Evolutionary conservation across 2,797 vertebrate genomes (phyloP).

Genomic region (Chloroceryle inda): DNA sequence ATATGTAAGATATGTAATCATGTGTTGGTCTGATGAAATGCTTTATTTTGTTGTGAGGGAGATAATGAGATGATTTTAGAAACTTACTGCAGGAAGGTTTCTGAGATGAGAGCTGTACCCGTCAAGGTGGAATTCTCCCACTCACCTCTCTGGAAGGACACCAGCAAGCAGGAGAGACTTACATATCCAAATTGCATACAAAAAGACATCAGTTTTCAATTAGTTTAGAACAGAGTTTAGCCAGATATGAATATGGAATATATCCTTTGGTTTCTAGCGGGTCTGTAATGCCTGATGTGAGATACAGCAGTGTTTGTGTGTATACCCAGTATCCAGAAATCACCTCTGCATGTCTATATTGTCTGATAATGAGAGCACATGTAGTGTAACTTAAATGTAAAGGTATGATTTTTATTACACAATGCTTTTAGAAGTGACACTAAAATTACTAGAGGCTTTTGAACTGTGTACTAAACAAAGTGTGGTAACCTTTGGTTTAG

Average conservation of each 20-base stretch:
- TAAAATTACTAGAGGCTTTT: not conserved
- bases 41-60: not conserved
- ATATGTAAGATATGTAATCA: not conserved
- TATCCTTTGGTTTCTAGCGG: not conserved
- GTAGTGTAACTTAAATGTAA: not conserved
- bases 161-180: not conserved
- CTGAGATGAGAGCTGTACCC: not conserved
- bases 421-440: not conserved
- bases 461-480: not conserved
- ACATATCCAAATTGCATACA: fast-evolving
- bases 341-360: not conserved
- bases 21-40: not conserved
- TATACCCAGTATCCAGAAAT: not conserved
- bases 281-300: not conserved
- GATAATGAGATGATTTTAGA: not conserved
- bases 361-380: not conserved
- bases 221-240: not conserved
- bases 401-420: not conserved
- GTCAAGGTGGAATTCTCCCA: not conserved
- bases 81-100: not conserved
- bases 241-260: not conserved
- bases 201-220: not conserved
- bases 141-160: not conserved
- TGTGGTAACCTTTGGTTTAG: not conserved
- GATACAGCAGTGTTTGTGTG: not conserved